Conservation (phyloP, 2,888 invertebrate genomes). For the Hofmannophila pseudospretella region DNA sequence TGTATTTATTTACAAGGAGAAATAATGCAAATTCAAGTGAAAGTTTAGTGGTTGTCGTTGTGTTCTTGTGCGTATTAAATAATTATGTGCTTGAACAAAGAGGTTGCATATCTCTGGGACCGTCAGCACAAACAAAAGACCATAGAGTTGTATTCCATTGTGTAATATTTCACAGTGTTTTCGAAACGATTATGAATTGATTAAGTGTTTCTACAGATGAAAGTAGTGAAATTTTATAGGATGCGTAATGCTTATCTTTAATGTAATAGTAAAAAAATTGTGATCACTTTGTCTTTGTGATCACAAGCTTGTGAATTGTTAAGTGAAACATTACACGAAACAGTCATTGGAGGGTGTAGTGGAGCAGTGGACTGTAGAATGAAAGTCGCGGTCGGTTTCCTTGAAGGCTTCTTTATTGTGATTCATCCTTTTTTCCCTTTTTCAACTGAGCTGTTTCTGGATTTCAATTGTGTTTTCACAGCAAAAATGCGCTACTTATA, state of each 20-base stretch:
- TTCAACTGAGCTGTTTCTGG: too few species aligned
- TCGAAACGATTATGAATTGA: constrained; percentile 11
- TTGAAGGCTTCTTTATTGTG: too few species aligned
- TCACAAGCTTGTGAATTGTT: too few species aligned
- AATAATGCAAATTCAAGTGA: constrained; percentile 59
- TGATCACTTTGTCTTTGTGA: too few species aligned
- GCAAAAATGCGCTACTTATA: too few species aligned
- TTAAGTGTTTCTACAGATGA: constrained; percentile 3
- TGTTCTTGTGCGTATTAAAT: constrained; percentile 44
- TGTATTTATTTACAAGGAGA: constrained; percentile 13
- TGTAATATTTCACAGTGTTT: constrained; percentile 15
- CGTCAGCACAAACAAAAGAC: constrained; percentile 24
- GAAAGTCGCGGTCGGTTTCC: too few species aligned
- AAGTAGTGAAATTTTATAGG: neutral
- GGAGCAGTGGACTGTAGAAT: too few species aligned
- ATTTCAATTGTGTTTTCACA: too few species aligned
- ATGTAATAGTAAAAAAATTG: neutral
- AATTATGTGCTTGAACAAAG: constrained; percentile 43
- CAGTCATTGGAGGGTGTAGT: too few species aligned
- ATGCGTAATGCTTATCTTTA: neutral
- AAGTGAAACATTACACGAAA: too few species aligned
- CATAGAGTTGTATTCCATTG: constrained; percentile 19
- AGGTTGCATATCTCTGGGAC: constrained; percentile 30
- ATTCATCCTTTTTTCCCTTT: too few species aligned
- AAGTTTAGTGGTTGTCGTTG: constrained; percentile 38